Base-by-base conservation (phyloP, 2,113 vertebrate genomes). In the Oryzias curvinotus region DNA sequence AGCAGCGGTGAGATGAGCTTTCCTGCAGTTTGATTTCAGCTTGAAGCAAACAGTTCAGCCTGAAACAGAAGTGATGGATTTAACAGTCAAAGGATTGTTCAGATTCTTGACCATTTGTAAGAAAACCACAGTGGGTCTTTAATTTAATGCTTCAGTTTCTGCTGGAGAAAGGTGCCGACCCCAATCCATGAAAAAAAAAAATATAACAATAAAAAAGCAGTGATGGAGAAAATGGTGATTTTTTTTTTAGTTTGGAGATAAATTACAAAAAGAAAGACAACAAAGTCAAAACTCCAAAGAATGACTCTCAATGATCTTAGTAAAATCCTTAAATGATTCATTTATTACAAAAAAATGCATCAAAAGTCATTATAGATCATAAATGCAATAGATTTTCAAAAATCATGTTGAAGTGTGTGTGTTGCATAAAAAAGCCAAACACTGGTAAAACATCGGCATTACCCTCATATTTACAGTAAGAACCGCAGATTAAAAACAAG, bases 291-390 rank as follows among this genome's bases (percentile, higher is more conserved):
- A 52, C 5, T 14, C 13, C 5, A 7, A 48, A 56, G 44, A 17
- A 12, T 28, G 6, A 18, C 17, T 14, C 14, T 44, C 14, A 25
- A 13, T 45, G 4, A n/a, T 46, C 21, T 50, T 28, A 14, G 52
- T 67, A 18, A 51, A 16, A 58, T 28, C 16, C 67, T 64, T 41
- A 60, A 68, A 58, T 70, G 55, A 71, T 18, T 13, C 56, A 36
- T 87, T 89, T 85, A 89, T 85, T 86, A 41, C 18, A 17, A 68
- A 71, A 79, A 80, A 80, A 63, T 21, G 25, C n/a, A 42, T 55
- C 7, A 61, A 28, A 72, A 53, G 52, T 57, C 52, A 77, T 16
- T 70, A 68, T 62, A 73, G 46, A 45, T 58, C 54, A 77, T 58
- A 18, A 51, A 7, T 36, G 21, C 16, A 55, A 63, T 41, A 57